phyloP scores from a whole-genome alignment of 2,113 vertebrate genomes.

The Mus pahari region DNA sequence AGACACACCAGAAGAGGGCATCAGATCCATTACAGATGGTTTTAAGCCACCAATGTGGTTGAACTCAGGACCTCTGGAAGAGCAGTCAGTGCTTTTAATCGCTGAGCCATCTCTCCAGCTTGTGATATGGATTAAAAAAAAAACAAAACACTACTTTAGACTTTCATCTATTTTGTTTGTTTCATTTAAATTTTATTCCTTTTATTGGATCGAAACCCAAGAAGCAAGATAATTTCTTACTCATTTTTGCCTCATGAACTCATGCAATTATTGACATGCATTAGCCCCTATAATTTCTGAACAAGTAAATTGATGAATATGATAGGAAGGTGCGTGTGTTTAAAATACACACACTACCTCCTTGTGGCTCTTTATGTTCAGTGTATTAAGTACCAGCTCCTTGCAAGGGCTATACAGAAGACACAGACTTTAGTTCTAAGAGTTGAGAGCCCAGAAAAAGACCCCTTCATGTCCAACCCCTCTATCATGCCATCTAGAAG shows the following conservation, averaged over 20 bases:
- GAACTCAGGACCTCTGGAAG: too few species aligned
- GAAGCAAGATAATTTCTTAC: not conserved
- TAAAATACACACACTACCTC: not conserved
- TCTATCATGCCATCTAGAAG: not conserved
- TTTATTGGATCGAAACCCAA: not conserved
- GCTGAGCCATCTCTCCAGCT: too few species aligned
- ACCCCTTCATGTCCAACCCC: not conserved
- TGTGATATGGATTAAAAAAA: too few species aligned
- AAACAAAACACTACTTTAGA: not conserved
- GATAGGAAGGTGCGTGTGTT: not conserved
- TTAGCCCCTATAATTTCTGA: not conserved
- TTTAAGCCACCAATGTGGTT: too few species aligned
- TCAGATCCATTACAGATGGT: too few species aligned
- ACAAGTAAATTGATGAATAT: not conserved
- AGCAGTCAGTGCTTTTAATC: too few species aligned
- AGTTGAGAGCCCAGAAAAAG: conserved; percentile 5
- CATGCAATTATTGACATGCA: not conserved
- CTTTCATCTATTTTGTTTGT: not conserved
- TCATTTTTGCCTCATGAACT: not conserved
- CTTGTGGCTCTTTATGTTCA: not conserved
- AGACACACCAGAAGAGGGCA: too few species aligned
- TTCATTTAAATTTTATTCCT: conserved; percentile 17
- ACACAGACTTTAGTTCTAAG: not conserved
- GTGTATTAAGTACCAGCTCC: not conserved
- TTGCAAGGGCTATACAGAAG: not conserved